Percentiles rank a stretch among this genome's conserved stretches.
Conservation (phyloP, 2,797 vertebrate species). For the Sebastes jordani region DNA sequence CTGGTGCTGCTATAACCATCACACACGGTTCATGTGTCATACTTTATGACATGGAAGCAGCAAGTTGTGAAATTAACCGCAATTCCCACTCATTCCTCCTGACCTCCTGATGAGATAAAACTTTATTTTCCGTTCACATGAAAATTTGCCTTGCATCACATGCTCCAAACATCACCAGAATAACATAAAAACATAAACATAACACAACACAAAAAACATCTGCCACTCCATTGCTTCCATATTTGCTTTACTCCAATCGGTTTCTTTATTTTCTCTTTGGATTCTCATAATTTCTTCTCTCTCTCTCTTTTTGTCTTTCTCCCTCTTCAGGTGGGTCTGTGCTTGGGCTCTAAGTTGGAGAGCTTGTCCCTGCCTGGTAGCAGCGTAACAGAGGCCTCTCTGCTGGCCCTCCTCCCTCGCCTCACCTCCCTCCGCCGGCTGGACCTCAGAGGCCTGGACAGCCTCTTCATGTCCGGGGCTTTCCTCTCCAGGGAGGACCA, state of each 20-base stretch:
- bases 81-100: background rate
- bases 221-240: background rate
- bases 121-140: background rate
- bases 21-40: background rate
- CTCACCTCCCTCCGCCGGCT: constrained; percentile 82
- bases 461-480: constrained; percentile 82
- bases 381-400: constrained; percentile 80
- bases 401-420: constrained; percentile 75
- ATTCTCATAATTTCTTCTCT: too few species aligned
- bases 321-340: constrained; percentile 54
- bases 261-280: background rate
- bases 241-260: background rate
- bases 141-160: background rate
- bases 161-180: background rate
- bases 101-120: background rate
- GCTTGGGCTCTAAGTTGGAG: constrained; percentile 77
- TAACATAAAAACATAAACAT: background rate
- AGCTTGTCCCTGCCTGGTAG: constrained; percentile 80
- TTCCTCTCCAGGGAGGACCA: constrained; percentile 83
- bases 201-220: background rate
- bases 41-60: background rate
- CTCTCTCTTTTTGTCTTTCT: background rate
- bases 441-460: constrained; percentile 84
- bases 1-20: background rate
- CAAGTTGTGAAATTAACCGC: background rate